phyloP scores from a whole-genome alignment of 1,140 invertebrate genomes.

The Papilio machaon region DNA sequence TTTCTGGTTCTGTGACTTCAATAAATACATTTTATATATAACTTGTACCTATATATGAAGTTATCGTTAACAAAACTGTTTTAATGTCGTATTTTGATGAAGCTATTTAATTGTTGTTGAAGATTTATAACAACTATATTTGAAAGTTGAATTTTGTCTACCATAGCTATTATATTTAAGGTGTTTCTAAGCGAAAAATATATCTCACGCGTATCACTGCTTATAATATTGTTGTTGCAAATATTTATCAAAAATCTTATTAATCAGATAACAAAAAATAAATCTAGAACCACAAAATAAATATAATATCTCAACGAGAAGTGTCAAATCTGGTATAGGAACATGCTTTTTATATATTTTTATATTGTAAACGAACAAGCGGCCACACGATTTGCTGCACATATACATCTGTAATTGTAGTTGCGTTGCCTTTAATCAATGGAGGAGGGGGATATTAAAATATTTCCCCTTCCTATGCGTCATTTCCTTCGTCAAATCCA shows the following conservation, averaged over 20 bases:
- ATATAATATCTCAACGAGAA: too few relatives aligned
- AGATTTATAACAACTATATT: slow-evolving; percentile 31
- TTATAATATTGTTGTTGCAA: slow-evolving; percentile 41
- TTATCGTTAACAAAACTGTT: slow-evolving; percentile 15
- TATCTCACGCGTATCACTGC: slow-evolving; percentile 39
- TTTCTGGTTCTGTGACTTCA: slow-evolving; percentile 11
- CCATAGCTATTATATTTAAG: slow-evolving; percentile 34
- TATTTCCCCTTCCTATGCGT: too few relatives aligned
- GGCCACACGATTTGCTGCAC: too few relatives aligned
- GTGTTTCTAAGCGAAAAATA: slow-evolving; percentile 36
- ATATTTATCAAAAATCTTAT: slow-evolving; percentile 11
- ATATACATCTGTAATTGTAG: too few relatives aligned
- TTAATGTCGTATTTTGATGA: slow-evolving; percentile 31
- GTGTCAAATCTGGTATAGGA: too few relatives aligned
- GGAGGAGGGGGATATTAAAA: too few relatives aligned
- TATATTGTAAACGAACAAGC: too few relatives aligned
- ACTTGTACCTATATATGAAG: slow-evolving; percentile 1
- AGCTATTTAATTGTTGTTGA: slow-evolving; percentile 27
- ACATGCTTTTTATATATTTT: too few relatives aligned
- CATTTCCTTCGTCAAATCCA: too few relatives aligned
- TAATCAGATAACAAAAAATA: too few relatives aligned
- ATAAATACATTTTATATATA: slow-evolving; percentile 19
- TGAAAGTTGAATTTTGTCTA: slow-evolving; percentile 19
- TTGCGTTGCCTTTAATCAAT: too few relatives aligned
- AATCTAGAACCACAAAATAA: too few relatives aligned